These are phyloP conservation scores for Centropus bengalensis DNA, from an alignment of 2,113 vertebrate species.

Conservation along the genomic window DNA sequence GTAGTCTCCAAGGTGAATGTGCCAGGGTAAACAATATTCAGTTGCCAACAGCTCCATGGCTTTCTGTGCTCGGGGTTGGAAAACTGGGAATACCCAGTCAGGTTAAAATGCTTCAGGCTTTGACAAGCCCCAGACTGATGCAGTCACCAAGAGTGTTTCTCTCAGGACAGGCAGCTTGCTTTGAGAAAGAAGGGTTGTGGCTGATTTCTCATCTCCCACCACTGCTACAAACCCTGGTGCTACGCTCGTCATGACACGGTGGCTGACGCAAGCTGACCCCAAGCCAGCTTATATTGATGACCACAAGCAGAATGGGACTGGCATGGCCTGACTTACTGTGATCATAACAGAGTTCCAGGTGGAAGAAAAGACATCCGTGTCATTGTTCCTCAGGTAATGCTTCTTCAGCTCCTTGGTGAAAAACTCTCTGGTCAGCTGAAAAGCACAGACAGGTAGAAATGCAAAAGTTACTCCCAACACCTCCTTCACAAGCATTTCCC, in stretches of 20 bases:
- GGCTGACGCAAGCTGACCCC: neutral
- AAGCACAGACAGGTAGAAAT: neutral
- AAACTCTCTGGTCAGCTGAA: conserved; percentile 90
- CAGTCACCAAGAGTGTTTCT: neutral
- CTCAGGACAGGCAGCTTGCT: neutral
- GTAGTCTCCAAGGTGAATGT: neutral
- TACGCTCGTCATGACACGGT: accelerated
- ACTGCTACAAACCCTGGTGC: accelerated
- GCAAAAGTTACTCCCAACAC: neutral
- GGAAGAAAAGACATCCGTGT: conserved; percentile 85
- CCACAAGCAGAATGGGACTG: neutral
- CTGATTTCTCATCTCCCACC: neutral
- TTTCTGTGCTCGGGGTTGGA: neutral
- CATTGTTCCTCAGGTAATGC: conserved; percentile 88
- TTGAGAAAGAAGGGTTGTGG: neutral
- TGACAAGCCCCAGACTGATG: neutral
- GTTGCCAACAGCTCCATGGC: neutral
- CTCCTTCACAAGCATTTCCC: neutral
- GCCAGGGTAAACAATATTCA: neutral
- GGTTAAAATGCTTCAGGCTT: neutral
- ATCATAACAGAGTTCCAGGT: conserved; percentile 95
- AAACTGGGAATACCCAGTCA: neutral
- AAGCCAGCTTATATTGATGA: neutral
- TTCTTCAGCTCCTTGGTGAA: conserved; percentile 90
- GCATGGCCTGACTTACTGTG: conserved; percentile 79